Percentiles rank a stretch among this genome's conserved stretches.
Conservation (phyloP, 2,888 invertebrate species). For the Caenorhabditis auriculariae region DNA sequence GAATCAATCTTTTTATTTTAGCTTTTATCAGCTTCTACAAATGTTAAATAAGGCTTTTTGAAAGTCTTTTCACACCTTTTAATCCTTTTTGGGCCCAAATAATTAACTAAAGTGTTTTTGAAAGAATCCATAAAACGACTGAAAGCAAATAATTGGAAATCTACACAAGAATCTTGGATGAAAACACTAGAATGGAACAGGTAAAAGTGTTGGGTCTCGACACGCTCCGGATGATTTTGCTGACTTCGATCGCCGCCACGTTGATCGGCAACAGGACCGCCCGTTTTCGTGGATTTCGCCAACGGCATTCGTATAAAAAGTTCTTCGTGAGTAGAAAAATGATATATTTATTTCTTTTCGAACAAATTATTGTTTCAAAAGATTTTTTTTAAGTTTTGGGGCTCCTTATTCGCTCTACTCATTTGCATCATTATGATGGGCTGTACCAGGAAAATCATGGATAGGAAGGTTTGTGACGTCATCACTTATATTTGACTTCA, state of each 20-base stretch:
- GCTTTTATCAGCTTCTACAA: no score
- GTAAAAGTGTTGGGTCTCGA: conserved; percentile 1
- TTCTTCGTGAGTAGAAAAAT: no score
- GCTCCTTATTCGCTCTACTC: conserved; percentile 26
- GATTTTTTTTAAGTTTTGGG: conserved; percentile 31
- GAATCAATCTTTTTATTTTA: no score
- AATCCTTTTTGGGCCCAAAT: no score
- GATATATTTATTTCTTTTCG: neutral
- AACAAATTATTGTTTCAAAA: neutral
- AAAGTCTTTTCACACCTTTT: no score
- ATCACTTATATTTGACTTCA: neutral
- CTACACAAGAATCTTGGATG: no score
- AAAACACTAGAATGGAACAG: no score
- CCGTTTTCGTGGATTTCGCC: conserved; percentile 3
- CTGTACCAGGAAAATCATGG: conserved; percentile 27
- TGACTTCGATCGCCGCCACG: conserved; percentile 27
- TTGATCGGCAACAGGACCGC: conserved; percentile 39
- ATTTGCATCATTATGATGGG: conserved; percentile 31
- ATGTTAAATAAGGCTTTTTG: no score
- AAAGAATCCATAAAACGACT: no score
- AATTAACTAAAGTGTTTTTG: no score
- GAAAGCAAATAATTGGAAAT: no score
- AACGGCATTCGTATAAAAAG: conserved; percentile 16
- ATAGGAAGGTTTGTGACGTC: conserved; percentile 10
- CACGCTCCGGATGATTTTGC: conserved; percentile 16